Evolutionary conservation across 2,888 invertebrate species (phyloP), one percentile per base, ranked within the genome.

Genomic region (Thalpophila matura): DNA sequence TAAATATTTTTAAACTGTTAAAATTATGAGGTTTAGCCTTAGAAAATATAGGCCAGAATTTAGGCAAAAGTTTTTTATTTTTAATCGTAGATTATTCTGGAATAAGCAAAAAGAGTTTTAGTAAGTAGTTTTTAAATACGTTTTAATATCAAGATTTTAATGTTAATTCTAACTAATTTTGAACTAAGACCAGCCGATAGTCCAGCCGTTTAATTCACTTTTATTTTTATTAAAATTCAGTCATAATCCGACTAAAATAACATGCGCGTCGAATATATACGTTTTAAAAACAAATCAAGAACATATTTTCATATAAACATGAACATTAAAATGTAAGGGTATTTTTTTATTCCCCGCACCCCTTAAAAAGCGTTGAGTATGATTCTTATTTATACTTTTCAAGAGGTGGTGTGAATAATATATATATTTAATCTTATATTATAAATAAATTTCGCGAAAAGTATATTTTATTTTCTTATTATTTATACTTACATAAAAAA

Each of bases 401-500:
- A 53, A 53, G 20, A 49, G 35, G 37, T 68, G 20, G 20, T 22
- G 14, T 7, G 16, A 50, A 31, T 16, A 53, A 2, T 10, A 51
- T 35, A 27, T 24, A 10, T 54, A 22, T 55, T 27, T 3, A 27
- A 45, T 49, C 18, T 51, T 46, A 22, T 37, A 35, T 46, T 42
- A 56, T 55, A 65, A 60, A 64, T 64, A 67, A 51, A 42, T 60
- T 60, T 70, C 12, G 51, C 40, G 33, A 50, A 72, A 68, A 18
- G 24, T 59, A 20, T 37, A 51, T 63, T 49, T 64, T 55, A 18
- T 45, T 53, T 55, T 37, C 47, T 59, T 66, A 57, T 50, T 62
- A 55, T 66, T 74, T 74, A 71, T 58, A 71, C 46, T 67, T 54
- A n/a, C n/a, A n/a, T n/a, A n/a, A 66, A 54, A 53, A 55, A 43